Conservation (phyloP, 2,797 vertebrate genomes). For the Luscinia megarhynchos region DNA sequence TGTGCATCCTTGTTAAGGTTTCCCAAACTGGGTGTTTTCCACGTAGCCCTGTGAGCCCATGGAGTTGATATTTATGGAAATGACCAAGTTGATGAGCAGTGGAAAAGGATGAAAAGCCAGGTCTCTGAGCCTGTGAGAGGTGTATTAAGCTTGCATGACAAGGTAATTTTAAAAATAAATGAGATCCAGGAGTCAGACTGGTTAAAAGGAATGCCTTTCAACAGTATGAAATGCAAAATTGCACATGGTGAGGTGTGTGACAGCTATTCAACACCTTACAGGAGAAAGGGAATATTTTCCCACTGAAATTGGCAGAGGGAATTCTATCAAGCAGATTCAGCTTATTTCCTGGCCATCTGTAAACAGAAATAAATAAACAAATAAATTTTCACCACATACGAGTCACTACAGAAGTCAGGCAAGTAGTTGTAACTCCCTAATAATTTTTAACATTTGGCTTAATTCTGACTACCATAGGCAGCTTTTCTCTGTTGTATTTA, state of each 20-base stretch:
- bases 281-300: background rate
- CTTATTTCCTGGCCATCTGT: background rate
- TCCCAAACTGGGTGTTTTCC: background rate
- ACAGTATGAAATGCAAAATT: background rate
- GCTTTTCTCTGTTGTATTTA: background rate
- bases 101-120: background rate
- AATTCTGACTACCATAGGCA: background rate
- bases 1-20: background rate
- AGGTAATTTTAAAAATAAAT: background rate
- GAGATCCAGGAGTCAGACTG: background rate
- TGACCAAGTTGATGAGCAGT: background rate
- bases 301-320: background rate
- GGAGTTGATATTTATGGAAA: background rate
- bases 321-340: background rate
- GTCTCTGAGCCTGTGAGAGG: background rate
- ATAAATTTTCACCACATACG: fast-evolving
- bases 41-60: background rate
- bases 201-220: background rate
- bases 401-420: background rate
- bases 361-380: background rate
- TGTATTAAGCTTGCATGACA: background rate
- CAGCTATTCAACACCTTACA: background rate
- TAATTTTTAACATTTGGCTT: background rate
- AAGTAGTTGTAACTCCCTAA: background rate
- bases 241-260: background rate